Evolutionary conservation across 2,797 vertebrate species (phyloP), one percentile per base, ranked within the genome.

Genomic region (Ctenopoma kingsleyae): DNA sequence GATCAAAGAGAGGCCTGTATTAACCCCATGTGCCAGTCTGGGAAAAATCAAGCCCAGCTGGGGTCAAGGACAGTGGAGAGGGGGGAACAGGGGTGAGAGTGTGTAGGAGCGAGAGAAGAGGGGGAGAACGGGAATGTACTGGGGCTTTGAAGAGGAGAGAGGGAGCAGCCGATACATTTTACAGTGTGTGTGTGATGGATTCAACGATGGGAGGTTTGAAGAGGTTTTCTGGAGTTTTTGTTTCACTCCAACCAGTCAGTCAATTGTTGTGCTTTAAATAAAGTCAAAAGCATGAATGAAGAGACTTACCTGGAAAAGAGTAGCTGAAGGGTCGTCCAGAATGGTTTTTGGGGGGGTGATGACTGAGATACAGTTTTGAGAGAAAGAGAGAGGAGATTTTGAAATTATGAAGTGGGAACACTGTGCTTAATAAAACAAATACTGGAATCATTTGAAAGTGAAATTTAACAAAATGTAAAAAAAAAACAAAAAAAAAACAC

Each of bases 41-140:
- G 91, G 87, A 87, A 86, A 90, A 93, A 94, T 93, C 86, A 94
- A 93, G 87, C 87, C 89, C 93, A 93, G 91, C 91, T 93, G 91
- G 89, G 93, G 91, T 92, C 90, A 91, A 90, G 90, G 91, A 88
- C 82, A 88, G 86, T 85, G 81, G 83, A 85, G 84, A 70, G 56
- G 65, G 65, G 76, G 67, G 65, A 77, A 74, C 76, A 77, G 87
- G 84, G 84, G 84, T 72, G 72, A 82, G 87, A 67, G 70, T 48
- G 77, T 71, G 78, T 67, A 65, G 76, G 60, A 76, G 70, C 19
- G 47, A 79, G 72, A 74, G 48, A 51, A 60, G 47, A 65, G 71
- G 74, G 57, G 55, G 52, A 68, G 63, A 68, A 56, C 3, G 64
- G 78, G 87, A 83, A 87, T 86, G 87, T 63, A 73, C 63, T 52